Base-by-base conservation (phyloP, 2,113 vertebrate species). In the Ifrita kowaldi region DNA sequence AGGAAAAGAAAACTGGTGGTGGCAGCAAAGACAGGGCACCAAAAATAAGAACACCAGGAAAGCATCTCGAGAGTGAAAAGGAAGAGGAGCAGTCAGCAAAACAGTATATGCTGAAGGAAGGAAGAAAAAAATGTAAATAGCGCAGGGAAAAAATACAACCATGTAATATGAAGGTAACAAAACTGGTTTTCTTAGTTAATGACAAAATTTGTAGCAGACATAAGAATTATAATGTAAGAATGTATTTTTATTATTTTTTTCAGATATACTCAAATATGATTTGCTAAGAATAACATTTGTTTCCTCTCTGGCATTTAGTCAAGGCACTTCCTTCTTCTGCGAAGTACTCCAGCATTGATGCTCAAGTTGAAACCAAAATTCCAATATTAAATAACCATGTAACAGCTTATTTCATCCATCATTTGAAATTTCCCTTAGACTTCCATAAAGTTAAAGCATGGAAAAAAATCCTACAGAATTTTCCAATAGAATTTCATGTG, bases 11-110 rank as follows among this genome's bases (percentile, higher is more conserved):
- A 93, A 95, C 76, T 83, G 79, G 90, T 93, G 83, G 79, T 84
- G 86, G 96, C 88, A 96, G 75, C 73, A 92, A 70, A 68, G 67
- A 93, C 68, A 94, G 90, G 63, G 76, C 71, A 96, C 52, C 82
- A 93, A 91, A 95, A 96, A 90, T 90, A 93, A 93, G 67, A 93
- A 80, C 71, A 90, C 93, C 44, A 93, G 68, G 73, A 93, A 96
- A 94, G 92, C 68, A 95, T 92, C 84, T 94, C 80, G 60, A 92
- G 47, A 94, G 41, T 49, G 71, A 86, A 95, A 94, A 79, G 76
- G 62, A 91, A 92, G 82, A 92, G 35, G 47, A 94, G 55, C 50
- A 83, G 75, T 69, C 23, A 91, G 59, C 33, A 90, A 84, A 94
- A 93, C 23, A 96, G 78, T 50, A 59, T 47, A 88, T 78, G 59